phyloP scores from a whole-genome alignment of 2,113 vertebrate genomes.

The Pelecanus crispus region DNA sequence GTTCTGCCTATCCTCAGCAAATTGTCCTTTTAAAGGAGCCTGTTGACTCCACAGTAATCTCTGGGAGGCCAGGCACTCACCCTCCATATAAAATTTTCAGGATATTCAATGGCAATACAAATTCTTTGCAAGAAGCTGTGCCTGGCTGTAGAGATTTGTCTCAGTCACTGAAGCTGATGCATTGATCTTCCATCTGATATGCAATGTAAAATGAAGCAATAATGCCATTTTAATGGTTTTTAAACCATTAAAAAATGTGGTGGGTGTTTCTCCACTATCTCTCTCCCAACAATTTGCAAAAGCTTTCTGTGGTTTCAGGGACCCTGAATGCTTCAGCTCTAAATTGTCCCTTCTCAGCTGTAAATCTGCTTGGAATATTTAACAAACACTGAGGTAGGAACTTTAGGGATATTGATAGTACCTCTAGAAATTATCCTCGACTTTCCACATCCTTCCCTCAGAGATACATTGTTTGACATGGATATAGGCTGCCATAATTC shows the following conservation, averaged over 20 bases:
- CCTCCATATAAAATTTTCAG: background rate
- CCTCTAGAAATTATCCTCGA: background rate
- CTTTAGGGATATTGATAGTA: background rate
- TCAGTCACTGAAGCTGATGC: background rate
- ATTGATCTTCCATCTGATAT: background rate
- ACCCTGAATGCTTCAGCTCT: background rate
- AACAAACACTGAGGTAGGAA: background rate
- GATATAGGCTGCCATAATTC: conserved; percentile 1
- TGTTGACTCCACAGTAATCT: background rate
- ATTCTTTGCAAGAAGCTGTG: background rate
- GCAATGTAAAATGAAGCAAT: background rate
- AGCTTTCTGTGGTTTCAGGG: background rate
- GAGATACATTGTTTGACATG: background rate
- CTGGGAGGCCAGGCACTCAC: background rate
- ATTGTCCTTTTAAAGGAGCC: background rate
- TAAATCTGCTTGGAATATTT: background rate
- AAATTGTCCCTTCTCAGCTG: background rate
- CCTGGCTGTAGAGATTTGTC: background rate
- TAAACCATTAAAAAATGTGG: background rate
- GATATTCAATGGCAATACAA: background rate
- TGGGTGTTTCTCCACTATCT: rapidly evolving
- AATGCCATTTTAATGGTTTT: background rate
- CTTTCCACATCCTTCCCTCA: background rate
- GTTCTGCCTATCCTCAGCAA: background rate
- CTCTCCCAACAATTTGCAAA: background rate